Evolutionary conservation across 2,113 vertebrate species (phyloP).

Genomic region (Pangasianodon gigas): DNA sequence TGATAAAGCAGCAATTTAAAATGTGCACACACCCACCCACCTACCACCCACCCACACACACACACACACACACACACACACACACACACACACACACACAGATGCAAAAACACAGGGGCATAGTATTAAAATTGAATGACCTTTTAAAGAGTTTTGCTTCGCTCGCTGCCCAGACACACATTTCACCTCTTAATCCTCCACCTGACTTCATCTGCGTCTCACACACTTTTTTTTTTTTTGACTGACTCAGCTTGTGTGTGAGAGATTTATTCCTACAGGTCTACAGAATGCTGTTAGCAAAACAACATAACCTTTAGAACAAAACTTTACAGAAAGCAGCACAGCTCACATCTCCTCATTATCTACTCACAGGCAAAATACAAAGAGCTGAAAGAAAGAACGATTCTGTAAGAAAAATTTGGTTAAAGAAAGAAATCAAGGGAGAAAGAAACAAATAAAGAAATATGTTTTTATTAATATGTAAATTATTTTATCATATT

Average conservation of each 20-base stretch:
- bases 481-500: too few species aligned
- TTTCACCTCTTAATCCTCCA: slow-evolving; percentile 5
- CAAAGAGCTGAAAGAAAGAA: neutral
- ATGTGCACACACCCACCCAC: neutral
- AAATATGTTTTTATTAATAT: too few species aligned
- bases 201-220: slow-evolving; percentile 11
- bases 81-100: neutral
- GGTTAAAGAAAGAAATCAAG: neutral
- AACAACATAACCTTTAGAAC: neutral
- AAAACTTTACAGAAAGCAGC: slow-evolving; percentile 3
- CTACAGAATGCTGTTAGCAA: slow-evolving; percentile 11
- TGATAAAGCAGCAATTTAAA: slow-evolving; percentile 40
- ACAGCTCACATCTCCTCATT: slow-evolving; percentile 1
- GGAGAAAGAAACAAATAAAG: neutral
- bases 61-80: neutral
- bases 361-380: neutral
- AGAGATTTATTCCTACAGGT: neutral
- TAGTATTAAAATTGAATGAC: neutral
- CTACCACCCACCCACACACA: neutral
- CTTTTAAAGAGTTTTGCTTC: slow-evolving; percentile 3
- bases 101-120: neutral
- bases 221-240: neutral
- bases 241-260: neutral
- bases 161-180: neutral
- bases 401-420: neutral